phyloP scores from a whole-genome alignment of 2,113 vertebrate species.

The Tenrec ecaudatus region DNA sequence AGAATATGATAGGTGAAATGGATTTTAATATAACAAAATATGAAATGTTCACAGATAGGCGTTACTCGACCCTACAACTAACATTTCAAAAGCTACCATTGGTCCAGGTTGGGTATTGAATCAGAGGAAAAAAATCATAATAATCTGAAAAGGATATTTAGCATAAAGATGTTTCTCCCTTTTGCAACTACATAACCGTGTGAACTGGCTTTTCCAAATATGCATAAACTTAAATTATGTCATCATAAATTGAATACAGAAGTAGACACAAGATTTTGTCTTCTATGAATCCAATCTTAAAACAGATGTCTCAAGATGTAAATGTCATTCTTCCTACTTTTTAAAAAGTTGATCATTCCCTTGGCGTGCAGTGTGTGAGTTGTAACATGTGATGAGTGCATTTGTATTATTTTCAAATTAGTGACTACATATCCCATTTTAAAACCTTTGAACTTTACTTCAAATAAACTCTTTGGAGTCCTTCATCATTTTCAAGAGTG shows the following conservation, averaged over 20 bases:
- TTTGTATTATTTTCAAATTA: slow-evolving; percentile 10
- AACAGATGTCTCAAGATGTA: not conserved
- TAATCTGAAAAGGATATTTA: not conserved
- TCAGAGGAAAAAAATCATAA: not conserved
- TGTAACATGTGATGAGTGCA: not conserved
- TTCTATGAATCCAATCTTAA: not conserved
- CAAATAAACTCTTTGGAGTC: not conserved
- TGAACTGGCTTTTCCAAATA: not conserved
- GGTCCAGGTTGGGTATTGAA: not conserved
- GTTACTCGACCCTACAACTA: not conserved
- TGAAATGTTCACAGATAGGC: not conserved
- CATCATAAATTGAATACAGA: not conserved
- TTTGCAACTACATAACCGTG: not conserved
- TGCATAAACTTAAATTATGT: not conserved
- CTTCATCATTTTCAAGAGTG: not conserved
- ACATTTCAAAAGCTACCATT: not conserved
- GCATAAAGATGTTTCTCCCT: not conserved
- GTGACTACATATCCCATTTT: not conserved
- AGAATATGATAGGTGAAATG: not conserved
- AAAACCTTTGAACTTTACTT: not conserved
- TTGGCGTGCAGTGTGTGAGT: not conserved
- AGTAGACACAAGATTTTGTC: not conserved
- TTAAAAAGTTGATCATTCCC: not conserved
- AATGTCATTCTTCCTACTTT: not conserved
- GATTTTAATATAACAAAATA: not conserved